Evolutionary conservation across 53 echinoderm and acorn worm genomes (phyloP).

Genomic region (Temnopleurus reevesii): DNA sequence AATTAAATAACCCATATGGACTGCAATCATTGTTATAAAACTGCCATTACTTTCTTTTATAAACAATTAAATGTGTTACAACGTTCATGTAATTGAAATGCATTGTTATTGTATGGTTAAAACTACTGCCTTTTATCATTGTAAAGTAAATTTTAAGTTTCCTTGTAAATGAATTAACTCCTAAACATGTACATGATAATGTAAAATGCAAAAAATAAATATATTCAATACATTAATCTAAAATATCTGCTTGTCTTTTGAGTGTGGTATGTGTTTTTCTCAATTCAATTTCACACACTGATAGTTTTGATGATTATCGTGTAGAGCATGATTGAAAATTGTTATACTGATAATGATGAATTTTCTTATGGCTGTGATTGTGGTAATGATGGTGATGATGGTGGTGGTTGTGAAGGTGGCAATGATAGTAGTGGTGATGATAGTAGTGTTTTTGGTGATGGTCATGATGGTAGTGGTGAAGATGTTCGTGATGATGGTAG

Average conservation of each 20-base stretch:
- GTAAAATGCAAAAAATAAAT: slow-evolving; percentile 34
- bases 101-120: background rate
- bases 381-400: background rate
- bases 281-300: no score
- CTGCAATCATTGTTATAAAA: background rate
- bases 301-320: background rate
- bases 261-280: background rate
- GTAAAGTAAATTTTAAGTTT: background rate
- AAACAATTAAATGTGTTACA: background rate
- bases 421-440: background rate
- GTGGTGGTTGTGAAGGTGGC: background rate
- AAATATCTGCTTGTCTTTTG: background rate
- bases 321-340: no score
- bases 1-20: background rate
- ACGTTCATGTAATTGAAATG: background rate
- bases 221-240: slow-evolving; percentile 39
- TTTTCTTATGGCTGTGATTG: background rate
- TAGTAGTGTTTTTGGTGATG: no score
- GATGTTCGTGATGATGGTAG: no score
- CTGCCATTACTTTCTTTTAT: background rate
- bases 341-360: background rate
- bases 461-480: background rate
- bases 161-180: slow-evolving; percentile 9
- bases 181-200: background rate
- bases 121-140: background rate